Evolutionary conservation across 2,113 vertebrate species (phyloP), one percentile per base, ranked within the genome.

Genomic region (Erpornis zantholeuca): DNA sequence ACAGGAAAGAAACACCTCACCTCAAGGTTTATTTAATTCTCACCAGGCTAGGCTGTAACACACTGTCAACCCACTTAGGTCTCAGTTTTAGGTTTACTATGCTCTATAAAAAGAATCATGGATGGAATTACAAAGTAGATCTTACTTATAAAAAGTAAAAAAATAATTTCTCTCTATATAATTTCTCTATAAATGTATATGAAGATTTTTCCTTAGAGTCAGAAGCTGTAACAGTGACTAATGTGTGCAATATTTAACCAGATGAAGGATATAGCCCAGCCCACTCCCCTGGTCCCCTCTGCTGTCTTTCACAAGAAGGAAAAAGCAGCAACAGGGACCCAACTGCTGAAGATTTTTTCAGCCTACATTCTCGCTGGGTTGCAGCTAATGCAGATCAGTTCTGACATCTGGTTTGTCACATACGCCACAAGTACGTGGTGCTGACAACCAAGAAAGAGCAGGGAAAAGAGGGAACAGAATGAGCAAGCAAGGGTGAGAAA

Each of bases 341-440:
- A 83, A 73, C 3, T 29, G 35, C 38, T 66, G 44, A 36, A 59
- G 82, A 4, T 29, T 60, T 49, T 81, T 36, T 21, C 59, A 77
- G 84, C 52, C 22, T 17, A 54, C 35, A 16, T 60, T n/a, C 60
- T 73, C 20, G 1, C 61, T 49, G 68, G 71, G 27, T 2, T 77
- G 88, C 56, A 92, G 61, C 61, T 89, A 61, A 59, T 12, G 66
- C 47, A 68, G 50, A 90, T 57, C 86, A 81, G 64, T n/a, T 86
- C 53, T 86, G 71, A 80, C 86, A 94, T 65, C 85, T 88, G 83
- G 59, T 81, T 92, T 96, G 89, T 83, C 91, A 81, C 86, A 83
- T 40, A 72, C 3, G 2, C 45, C 72, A 33, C 56, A n/a, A 75
- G 70, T 19, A 75, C 12, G 2, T 78, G 90, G 61, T 44, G 84